Evolutionary conservation across 1,140 invertebrate genomes (phyloP).

Genomic region (Nasonia longicornis): DNA sequence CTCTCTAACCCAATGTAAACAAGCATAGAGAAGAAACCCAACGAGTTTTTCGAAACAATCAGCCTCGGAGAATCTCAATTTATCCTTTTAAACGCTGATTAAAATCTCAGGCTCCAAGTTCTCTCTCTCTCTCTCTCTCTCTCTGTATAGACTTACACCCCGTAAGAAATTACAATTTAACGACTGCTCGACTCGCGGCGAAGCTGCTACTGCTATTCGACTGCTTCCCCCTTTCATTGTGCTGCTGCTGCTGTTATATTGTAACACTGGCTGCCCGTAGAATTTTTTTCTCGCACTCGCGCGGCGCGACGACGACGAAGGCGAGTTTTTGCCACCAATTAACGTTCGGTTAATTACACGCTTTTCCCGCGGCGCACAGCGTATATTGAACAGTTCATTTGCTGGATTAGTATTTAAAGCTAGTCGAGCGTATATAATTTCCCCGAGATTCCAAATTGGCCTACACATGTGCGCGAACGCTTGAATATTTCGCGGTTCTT

Average conservation of each 20-base stretch:
- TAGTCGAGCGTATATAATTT: background rate
- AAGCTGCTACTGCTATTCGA: background rate
- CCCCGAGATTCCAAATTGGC: background rate
- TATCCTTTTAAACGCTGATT: conserved; percentile 46
- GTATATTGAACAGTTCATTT: conserved; percentile 38
- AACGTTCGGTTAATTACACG: conserved; percentile 40
- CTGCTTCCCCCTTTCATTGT: background rate
- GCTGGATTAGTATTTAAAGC: conserved; percentile 28
- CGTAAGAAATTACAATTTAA: conserved; percentile 32
- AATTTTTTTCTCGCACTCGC: background rate
- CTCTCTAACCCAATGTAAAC: background rate
- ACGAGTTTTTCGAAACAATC: conserved; percentile 42
- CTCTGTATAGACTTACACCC: background rate
- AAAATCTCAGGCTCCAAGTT: conserved; percentile 40
- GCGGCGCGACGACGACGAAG: background rate
- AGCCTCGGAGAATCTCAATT: conserved; percentile 52
- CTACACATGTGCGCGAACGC: background rate
- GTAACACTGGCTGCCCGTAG: background rate
- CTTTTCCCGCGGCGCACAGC: background rate
- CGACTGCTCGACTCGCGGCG: background rate
- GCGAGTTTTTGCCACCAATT: conserved; percentile 32
- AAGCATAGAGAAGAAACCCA: background rate
- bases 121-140: too few relatives aligned
- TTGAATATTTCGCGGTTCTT: background rate
- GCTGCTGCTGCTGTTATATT: background rate